phyloP scores from a whole-genome alignment of 2,888 invertebrate genomes.

The Arge pagana region DNA sequence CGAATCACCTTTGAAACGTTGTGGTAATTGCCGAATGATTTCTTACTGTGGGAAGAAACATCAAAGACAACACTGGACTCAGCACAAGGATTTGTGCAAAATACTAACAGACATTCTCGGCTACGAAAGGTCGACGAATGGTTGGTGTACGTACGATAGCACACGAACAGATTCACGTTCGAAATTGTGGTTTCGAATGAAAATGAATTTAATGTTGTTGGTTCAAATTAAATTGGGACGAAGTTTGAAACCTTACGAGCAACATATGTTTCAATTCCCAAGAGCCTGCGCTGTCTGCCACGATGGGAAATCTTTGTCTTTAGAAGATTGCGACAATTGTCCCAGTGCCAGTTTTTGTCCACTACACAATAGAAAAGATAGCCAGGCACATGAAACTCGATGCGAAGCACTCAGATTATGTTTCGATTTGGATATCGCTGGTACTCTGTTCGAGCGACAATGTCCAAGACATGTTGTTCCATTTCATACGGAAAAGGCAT shows the following conservation, averaged over 20 bases:
- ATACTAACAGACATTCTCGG: conserved; percentile 34
- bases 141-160: too few species aligned
- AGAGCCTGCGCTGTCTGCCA: conserved; percentile 45
- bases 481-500: conserved; percentile 30
- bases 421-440: conserved; percentile 40
- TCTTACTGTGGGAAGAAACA: conserved; percentile 50
- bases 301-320: conserved; percentile 30
- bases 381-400: conserved; percentile 29
- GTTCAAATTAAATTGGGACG: conserved; percentile 34
- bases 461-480: conserved; percentile 36
- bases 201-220: conserved; percentile 41
- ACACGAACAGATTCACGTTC: too few species aligned
- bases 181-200: conserved; percentile 36
- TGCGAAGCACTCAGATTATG: conserved; percentile 38
- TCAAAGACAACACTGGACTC: conserved; percentile 50
- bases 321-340: conserved; percentile 43
- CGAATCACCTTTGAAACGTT: conserved; percentile 43
- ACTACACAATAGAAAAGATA: conserved; percentile 30
- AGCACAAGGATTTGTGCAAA: conserved; percentile 48
- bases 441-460: conserved; percentile 27
- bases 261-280: conserved; percentile 47
- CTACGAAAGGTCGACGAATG: conserved; percentile 26
- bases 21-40: conserved; percentile 49
- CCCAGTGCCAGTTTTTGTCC: conserved; percentile 43
- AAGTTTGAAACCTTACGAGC: conserved; percentile 37